Evolutionary conservation across 2,797 vertebrate species (phyloP), one percentile per base, ranked within the genome.

Genomic region (Ceryle rudis): DNA sequence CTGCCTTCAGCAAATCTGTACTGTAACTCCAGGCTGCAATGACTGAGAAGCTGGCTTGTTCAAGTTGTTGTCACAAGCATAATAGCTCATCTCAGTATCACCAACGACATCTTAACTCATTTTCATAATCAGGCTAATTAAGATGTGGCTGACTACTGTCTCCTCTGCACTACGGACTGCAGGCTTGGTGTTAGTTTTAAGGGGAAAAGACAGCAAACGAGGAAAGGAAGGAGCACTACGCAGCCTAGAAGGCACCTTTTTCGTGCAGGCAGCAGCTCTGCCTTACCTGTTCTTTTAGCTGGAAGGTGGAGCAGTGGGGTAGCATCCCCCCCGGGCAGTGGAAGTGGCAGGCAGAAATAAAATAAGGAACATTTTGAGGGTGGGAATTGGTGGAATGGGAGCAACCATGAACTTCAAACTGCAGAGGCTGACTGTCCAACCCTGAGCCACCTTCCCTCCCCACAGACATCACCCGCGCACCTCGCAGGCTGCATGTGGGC

Each of bases 241-340:
- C 52, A 85, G 35, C 55, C 83, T 81, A 71, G 41, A 81, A 91
- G 87, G 88, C 35, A 47, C 31, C 70, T 70, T 69, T 39, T 58
- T 20, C 0, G 1, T 69, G 55, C 69, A 93, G 91, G 80, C 80
- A 79, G 87, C 73, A 84, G 39, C 64, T 81, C 91, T 95, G 82
- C 93, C 94, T 96, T 95, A 94, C 85, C 94, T 96, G 89, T 72
- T 93, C 95, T 84, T 88, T 93, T 49, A 95, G 91, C 95, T 95
- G 94, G 89, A 86, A 84, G 85, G 75, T 0, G 2, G 28, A 93
- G 89, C 3, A 14, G 49, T 35, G 94, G 92, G 92, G 72, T 86
- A 91, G 41, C 29, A 1, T 72, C 35, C 81, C 80, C 93, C 94
- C 11, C 0, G 81, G 69, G 20, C 95, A 94, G 77, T 88, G 79